Percentiles rank a stretch among this genome's conserved stretches.
Conservation (phyloP, 2,888 invertebrate species). For the Dioctria rufipes region DNA sequence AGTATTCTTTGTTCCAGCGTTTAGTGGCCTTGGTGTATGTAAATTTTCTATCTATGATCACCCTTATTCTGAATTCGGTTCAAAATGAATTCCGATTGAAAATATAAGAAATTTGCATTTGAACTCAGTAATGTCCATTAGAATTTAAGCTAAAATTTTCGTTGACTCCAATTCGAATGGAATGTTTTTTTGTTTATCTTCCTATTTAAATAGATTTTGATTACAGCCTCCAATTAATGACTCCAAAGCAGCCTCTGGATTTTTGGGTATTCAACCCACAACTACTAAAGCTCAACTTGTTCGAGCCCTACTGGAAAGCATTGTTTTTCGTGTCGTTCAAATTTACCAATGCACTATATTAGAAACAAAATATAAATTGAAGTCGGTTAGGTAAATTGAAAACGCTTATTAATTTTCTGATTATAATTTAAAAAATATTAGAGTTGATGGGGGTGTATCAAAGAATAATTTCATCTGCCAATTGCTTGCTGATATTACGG, state of each 20-base stretch:
- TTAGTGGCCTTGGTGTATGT: conserved; percentile 87
- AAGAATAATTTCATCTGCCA: conserved; percentile 94
- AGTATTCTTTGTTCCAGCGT: conserved; percentile 90
- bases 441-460: conserved; percentile 97
- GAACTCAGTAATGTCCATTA: no score
- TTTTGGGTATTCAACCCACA: conserved; percentile 79
- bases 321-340: conserved; percentile 86
- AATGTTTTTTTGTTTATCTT: background rate
- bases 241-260: conserved; percentile 85
- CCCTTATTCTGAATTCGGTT: no score
- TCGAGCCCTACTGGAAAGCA: conserved; percentile 87
- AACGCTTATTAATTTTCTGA: conserved; percentile 35
- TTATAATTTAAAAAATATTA: conserved; percentile 66
- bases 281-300: conserved; percentile 85
- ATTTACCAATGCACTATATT: conserved; percentile 81
- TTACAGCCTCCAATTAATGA: conserved; percentile 91
- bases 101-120: no score
- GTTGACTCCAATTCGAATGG: no score
- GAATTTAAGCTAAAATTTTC: no score
- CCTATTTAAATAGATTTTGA: background rate
- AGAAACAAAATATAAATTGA: conserved; percentile 78
- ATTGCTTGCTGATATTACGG: conserved; percentile 86
- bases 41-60: background rate
- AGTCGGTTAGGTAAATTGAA: conserved; percentile 74
- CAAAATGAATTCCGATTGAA: no score